A percentile compares a stretch with the other conserved stretches of the same genome.
These are phyloP conservation scores for Morinoia aosen DNA, from an alignment of 2,888 invertebrate genomes.

Conservation along the genomic window DNA sequence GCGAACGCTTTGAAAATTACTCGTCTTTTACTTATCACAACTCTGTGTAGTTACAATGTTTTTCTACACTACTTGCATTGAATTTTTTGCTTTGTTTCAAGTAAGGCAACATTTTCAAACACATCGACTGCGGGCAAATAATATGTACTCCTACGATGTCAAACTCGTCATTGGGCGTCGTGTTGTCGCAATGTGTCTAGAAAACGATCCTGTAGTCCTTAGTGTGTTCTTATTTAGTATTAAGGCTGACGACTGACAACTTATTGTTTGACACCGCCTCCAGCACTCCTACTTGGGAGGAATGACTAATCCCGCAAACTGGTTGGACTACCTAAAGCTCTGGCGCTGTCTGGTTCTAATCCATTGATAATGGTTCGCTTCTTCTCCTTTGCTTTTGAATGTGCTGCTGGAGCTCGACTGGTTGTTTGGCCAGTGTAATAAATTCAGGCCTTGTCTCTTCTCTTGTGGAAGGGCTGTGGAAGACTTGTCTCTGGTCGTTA, in stretches of 20 bases:
- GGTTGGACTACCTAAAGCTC: slow-evolving; percentile 3
- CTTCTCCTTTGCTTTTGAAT: not conserved
- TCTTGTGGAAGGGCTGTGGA: not conserved
- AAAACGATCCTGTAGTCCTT: not conserved
- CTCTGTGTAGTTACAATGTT: not conserved
- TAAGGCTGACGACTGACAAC: not conserved
- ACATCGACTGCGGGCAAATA: not conserved
- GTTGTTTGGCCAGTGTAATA: not conserved
- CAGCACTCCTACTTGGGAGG: not conserved
- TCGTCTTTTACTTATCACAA: not conserved
- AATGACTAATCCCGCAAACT: slow-evolving; percentile 18
- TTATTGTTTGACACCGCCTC: slow-evolving; percentile 13
- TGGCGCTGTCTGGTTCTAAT: not conserved
- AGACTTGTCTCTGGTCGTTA: not conserved
- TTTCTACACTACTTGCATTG: not conserved
- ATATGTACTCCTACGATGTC: not conserved
- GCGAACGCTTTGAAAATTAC: not conserved
- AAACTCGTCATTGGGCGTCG: not conserved
- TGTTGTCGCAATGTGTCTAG: not conserved
- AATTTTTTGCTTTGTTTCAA: not conserved
- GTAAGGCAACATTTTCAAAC: not conserved
- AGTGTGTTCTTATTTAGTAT: slow-evolving; percentile 1
- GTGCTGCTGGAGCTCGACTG: not conserved
- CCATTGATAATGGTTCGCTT: not conserved
- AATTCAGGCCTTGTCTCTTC: not conserved